Evolutionary conservation across 2,888 invertebrate species (phyloP).

Genomic region (Aromia moschata): DNA sequence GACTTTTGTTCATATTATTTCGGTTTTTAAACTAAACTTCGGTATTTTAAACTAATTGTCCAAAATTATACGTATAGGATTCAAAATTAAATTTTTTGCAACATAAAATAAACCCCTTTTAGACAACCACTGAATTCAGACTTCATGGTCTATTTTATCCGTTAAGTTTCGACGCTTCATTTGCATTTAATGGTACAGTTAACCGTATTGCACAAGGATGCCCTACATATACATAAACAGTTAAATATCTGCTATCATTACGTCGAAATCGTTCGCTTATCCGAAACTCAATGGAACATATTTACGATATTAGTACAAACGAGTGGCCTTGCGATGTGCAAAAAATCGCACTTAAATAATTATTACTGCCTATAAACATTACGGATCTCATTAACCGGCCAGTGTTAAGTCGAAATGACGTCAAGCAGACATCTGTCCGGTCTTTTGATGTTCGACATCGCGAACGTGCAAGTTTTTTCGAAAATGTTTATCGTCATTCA

Average conservation of each 20-base stretch:
- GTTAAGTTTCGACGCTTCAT: too few species aligned
- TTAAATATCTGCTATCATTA: background rate
- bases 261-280: background rate
- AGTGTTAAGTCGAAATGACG: constrained; percentile 12
- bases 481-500: constrained; percentile 3
- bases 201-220: too few species aligned
- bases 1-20: too few species aligned
- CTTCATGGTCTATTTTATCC: too few species aligned
- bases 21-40: too few species aligned
- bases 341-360: constrained; percentile 15
- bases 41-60: too few species aligned
- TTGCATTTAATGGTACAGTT: too few species aligned
- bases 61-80: too few species aligned
- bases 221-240: too few species aligned
- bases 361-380: constrained; percentile 21
- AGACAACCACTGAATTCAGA: too few species aligned
- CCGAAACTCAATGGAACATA: constrained; percentile 9
- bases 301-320: constrained; percentile 14
- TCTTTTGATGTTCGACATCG: background rate
- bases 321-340: constrained; percentile 4
- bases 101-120: too few species aligned
- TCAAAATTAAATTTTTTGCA: too few species aligned
- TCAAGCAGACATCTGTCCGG: constrained; percentile 8
- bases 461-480: background rate
- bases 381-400: constrained; percentile 15